These are phyloP conservation scores for Enteromius afrohamiltoni DNA, from an alignment of 2,797 vertebrate genomes.

Conservation along the genomic window DNA sequence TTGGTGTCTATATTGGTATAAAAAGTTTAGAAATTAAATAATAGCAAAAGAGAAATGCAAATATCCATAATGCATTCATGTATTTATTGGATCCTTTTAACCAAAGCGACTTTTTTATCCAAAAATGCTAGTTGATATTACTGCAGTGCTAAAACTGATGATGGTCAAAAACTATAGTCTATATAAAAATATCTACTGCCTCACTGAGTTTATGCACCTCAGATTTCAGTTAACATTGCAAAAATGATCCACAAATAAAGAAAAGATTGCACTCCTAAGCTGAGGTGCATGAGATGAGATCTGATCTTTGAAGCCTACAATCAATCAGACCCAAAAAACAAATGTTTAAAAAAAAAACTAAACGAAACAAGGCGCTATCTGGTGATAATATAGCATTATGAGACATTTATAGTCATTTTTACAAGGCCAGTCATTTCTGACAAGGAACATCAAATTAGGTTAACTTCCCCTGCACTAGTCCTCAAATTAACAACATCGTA, in stretches of 20 bases:
- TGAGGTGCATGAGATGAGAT: neutral
- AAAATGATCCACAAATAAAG: too few species aligned
- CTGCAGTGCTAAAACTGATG: neutral
- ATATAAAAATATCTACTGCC: neutral
- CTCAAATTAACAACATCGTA: neutral
- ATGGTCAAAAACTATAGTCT: neutral
- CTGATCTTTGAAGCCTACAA: neutral
- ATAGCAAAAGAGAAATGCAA: neutral
- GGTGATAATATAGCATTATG: neutral
- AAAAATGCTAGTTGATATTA: neutral
- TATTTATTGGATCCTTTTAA: neutral
- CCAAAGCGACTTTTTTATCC: neutral
- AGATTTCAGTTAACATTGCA: neutral
- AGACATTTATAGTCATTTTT: neutral
- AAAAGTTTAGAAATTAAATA: neutral
- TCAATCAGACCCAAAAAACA: neutral
- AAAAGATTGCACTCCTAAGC: neutral
- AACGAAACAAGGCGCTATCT: neutral
- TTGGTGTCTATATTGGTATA: neutral
- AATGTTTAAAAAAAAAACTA: neutral
- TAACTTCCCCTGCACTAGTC: neutral
- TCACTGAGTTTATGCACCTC: neutral
- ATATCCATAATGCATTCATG: neutral
- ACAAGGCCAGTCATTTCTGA: neutral
- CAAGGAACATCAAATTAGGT: neutral